Conservation (phyloP, 2,797 vertebrate species). For the Pithecia hirsuta region DNA sequence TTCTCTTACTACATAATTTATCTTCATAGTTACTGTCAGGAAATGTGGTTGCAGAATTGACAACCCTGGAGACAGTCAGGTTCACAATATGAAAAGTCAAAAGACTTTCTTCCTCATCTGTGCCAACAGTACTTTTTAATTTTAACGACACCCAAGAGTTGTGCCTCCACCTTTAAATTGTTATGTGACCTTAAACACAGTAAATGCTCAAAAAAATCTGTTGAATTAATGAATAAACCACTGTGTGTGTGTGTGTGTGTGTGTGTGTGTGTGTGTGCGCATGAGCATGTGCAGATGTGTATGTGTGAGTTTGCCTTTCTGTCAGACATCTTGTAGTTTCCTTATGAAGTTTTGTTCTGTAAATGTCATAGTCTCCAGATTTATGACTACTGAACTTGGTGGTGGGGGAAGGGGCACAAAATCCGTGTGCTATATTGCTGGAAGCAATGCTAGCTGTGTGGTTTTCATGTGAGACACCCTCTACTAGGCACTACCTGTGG, state of each 20-base stretch:
- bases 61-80: neutral
- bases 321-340: neutral
- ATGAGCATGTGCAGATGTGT: rapidly evolving
- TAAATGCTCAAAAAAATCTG: neutral
- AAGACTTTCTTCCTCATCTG: neutral
- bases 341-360: neutral
- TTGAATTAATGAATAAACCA: neutral
- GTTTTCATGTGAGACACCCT: neutral
- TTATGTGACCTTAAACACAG: neutral
- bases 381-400: neutral
- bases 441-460: neutral
- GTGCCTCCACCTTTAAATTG: neutral
- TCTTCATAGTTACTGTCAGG: neutral
- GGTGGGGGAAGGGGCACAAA: rapidly evolving
- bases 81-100: neutral
- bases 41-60: neutral
- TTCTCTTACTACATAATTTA: neutral
- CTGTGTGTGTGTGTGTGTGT: neutral
- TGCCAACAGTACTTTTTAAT: neutral
- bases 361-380: neutral
- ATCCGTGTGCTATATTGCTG: rapidly evolving
- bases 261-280: rapidly evolving
- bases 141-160: neutral
- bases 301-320: neutral
- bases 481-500: neutral